Evolutionary conservation across 92 coral and sea anemone genomes (phyloP), one percentile per base, ranked within the genome.

Genomic region (Phenganax stokvisi): DNA sequence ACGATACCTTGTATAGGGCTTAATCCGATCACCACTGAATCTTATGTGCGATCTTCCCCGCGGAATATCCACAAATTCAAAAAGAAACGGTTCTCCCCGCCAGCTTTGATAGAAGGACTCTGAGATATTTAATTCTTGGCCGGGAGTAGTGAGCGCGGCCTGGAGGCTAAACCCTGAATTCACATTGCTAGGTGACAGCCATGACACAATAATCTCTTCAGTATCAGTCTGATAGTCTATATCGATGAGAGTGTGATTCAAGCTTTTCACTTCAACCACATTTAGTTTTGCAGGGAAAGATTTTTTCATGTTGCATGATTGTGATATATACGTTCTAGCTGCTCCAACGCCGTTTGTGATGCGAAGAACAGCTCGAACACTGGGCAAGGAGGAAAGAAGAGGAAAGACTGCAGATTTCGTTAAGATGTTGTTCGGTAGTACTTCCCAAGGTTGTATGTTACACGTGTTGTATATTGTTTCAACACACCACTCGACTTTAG

Each of bases 31-130:
- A 13, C 91, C 87, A 30, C 88, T 87, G 60, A 94, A 82, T 13
- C 90, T 88, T 30, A 89, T 86, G 47, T 88, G 86, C 10, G 75
- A 77, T 81, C 86, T 87, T 82, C 85, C 79, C 37, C 92, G 88
- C 47, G 87, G 84, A 17, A 90, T 92, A 52, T 87, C 84, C 85
- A 90, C 89, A 75, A 94, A 89, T 20, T 81, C 86, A 54, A 86
- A 93, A 12, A 81, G 89, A 13, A 94, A 57, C 30, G 91, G 96
- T 57, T 94, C 98, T 54, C 98, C 92, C 8, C 84, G 87, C 98
- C 98, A 94, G 9, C 90, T 85, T 57, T 77, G 80, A 13, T 20
- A 63, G 20, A 76, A 57, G 15, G 72, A 52, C 56, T 74, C 79
- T n/a, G 88, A 71, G 17, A 82, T 60, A 0, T 92, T 96, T 2